Base-by-base conservation (phyloP, 2,797 vertebrate genomes). In the Pangasius sanitwongsei region DNA sequence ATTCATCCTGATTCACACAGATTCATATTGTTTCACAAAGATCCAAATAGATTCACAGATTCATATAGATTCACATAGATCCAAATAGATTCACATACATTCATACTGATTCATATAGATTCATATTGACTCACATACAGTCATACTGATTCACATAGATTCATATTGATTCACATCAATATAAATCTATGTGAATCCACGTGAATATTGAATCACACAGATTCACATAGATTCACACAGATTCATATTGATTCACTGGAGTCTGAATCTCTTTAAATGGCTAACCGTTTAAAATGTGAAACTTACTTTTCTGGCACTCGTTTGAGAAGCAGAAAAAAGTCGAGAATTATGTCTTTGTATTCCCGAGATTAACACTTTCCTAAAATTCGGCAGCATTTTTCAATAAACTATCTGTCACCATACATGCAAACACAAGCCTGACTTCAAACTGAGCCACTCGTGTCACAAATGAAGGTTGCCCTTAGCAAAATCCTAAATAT, bases 251-350 rank as follows among this genome's bases (percentile, higher is more conserved):
- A 44, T 41, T 53, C 48, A 13, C 5, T 12, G 25, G 9, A 28
- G 0, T 4, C 25, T 50, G 48, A 13, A 28, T 48, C 44, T 77
- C 44, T 77, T 77, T n/a, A 16, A 3, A 77, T 16, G 28, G 11
- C 18, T 23, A 82, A 25, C 6, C 4, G 77, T 57, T 57, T 20
- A 31, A 63, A n/a, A n/a, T 5, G 25, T 18, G 25, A 85, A 69
- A 86, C 95, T 94, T 92, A 97, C 96, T 91, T 96, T 96, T 88
- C 93, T 95, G 69, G 93, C 80, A 75, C 83, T 93, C 87, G 90
- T 91, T 55, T 91, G 91, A 0, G 95, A 95, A 0, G 91, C 78
- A 63, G 94, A 96, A 86, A 96, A 94, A 0, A 77, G 69, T 85
- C 96, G 93, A 88, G 91, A 90, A 55, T 83, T 86, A 63, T 91